Conservation (phyloP, 1,140 invertebrate genomes). For the Oncopodura yosiiana region DNA sequence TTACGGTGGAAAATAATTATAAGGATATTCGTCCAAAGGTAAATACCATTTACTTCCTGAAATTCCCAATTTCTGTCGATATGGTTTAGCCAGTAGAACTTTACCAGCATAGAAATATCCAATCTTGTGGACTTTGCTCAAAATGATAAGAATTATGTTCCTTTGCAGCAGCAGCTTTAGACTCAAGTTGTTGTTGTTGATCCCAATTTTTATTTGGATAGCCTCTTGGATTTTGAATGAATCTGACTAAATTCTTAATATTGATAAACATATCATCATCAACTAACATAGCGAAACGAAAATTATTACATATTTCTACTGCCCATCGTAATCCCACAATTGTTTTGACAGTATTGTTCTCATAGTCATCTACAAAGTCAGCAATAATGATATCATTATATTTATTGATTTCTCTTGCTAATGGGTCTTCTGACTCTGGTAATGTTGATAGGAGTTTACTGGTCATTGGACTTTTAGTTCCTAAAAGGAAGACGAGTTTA, state of each 20-base stretch:
- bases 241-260: constrained; percentile 68
- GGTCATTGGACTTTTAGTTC: constrained; percentile 40
- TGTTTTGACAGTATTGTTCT: constrained; percentile 88
- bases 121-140: constrained; percentile 44
- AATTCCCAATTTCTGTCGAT: constrained; percentile 47
- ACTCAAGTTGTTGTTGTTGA: constrained; percentile 26
- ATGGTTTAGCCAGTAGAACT: constrained; percentile 63
- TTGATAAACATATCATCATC: constrained; percentile 91
- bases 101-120: constrained; percentile 63
- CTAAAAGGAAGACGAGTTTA: constrained; percentile 64
- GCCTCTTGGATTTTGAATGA: constrained; percentile 56
- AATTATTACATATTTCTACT: constrained; percentile 56
- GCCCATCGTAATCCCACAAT: constrained; percentile 79
- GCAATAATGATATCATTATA: constrained; percentile 71
- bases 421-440: constrained; percentile 18
- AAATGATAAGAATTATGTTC: not conserved
- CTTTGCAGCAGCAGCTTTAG: not conserved
- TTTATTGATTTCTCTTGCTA: constrained; percentile 54
- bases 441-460: not conserved
- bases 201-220: constrained; percentile 58
- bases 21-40: constrained; percentile 73
- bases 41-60: constrained; percentile 65
- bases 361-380: constrained; percentile 62
- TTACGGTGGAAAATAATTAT: constrained; percentile 77
- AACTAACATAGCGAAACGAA: constrained; percentile 74